These are phyloP conservation scores for Nomia melanderi DNA, from an alignment of 1,140 invertebrate species.

Conservation along the genomic window DNA sequence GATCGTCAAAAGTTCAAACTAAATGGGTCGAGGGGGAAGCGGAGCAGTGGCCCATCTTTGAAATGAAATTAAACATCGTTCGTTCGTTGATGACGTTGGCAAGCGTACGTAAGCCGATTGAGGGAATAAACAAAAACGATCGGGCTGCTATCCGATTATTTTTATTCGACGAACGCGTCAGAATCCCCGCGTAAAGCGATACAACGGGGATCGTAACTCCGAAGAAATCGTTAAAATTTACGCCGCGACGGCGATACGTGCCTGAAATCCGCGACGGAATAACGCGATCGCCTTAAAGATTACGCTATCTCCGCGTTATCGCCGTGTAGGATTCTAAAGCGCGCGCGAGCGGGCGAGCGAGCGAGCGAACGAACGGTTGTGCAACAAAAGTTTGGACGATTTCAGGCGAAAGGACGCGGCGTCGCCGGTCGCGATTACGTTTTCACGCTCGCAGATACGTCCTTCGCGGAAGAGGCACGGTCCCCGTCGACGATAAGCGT, in stretches of 20 bases:
- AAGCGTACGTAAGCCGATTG: too few relatives aligned
- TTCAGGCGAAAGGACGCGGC: slow-evolving; percentile 23
- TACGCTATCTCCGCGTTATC: slow-evolving; percentile 35
- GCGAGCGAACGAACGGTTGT: slow-evolving; percentile 3
- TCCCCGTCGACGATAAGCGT: slow-evolving; percentile 23
- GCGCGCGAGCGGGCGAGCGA: background rate
- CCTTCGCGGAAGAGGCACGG: slow-evolving; percentile 41
- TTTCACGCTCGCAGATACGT: slow-evolving; percentile 27
- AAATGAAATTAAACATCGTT: too few relatives aligned
- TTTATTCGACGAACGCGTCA: background rate
- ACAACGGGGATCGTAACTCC: background rate
- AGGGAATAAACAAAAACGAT: too few relatives aligned
- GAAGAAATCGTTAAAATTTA: slow-evolving; percentile 23
- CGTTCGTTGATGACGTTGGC: too few relatives aligned
- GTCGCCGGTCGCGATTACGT: slow-evolving; percentile 17
- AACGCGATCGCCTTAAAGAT: slow-evolving; percentile 40
- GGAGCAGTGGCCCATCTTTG: too few relatives aligned
- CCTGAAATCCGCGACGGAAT: slow-evolving; percentile 26
- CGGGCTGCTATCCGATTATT: too few relatives aligned
- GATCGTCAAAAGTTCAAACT: too few relatives aligned
- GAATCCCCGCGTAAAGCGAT: background rate
- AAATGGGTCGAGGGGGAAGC: too few relatives aligned
- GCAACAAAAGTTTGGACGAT: slow-evolving; percentile 26
- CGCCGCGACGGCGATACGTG: slow-evolving; percentile 21
- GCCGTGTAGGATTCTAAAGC: slow-evolving; percentile 14